phyloP scores from a whole-genome alignment of 2,113 vertebrate species.

The Daboia siamensis region DNA sequence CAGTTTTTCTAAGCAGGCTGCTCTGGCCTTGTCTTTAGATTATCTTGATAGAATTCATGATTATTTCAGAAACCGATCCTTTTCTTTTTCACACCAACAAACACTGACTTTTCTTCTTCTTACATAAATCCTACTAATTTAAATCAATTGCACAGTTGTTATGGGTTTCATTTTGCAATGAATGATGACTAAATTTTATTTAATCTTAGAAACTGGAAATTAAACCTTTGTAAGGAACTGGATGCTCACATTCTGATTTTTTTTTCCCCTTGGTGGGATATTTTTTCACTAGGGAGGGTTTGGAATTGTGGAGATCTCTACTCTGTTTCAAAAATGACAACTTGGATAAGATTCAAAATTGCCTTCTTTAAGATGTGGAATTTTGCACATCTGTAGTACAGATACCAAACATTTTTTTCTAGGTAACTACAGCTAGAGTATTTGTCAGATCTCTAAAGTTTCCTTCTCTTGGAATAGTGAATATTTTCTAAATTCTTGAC shows the following conservation, averaged over 20 bases:
- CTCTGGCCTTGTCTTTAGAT: background rate
- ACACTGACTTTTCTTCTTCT: background rate
- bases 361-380: background rate
- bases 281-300: background rate
- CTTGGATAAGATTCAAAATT: background rate
- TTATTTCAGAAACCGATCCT: background rate
- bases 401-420: background rate
- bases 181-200: background rate
- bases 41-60: background rate
- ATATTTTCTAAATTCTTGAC: conserved; percentile 7
- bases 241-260: background rate
- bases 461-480: background rate
- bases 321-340: background rate
- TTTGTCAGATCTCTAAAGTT: background rate
- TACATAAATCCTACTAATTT: background rate
- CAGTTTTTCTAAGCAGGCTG: background rate
- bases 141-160: background rate
- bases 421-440: background rate
- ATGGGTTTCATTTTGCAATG: background rate
- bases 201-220: background rate
- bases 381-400: background rate
- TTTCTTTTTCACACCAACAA: background rate
- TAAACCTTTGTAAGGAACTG: background rate
- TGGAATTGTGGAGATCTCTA: background rate
- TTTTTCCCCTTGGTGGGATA: no score